Conservation (phyloP, 2,888 invertebrate species). For the Zygaena filipendulae region DNA sequence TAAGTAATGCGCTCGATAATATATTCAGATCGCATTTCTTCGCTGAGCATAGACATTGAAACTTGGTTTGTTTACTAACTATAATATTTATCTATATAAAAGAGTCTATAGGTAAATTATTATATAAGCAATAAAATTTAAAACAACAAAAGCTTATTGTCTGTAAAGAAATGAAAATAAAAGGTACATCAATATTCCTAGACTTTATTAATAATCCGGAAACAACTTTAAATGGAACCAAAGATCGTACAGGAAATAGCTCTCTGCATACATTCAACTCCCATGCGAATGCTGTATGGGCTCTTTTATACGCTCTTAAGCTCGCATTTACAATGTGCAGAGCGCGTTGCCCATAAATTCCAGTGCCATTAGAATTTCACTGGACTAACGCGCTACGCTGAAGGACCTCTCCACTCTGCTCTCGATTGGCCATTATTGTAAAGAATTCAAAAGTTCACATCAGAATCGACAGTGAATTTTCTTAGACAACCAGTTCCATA, state of each 20-base stretch:
- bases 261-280: constrained; percentile 20
- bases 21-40: constrained; percentile 63
- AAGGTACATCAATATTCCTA: no score
- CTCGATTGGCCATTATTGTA: not conserved
- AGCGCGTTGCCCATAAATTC: constrained; percentile 29
- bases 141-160: no score
- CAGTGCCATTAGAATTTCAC: constrained; percentile 30
- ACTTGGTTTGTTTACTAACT: constrained; percentile 43
- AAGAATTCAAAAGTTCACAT: no score
- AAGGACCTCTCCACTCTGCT: constrained; percentile 13
- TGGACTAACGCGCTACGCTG: constrained; percentile 25
- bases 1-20: constrained; percentile 59
- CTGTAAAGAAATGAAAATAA: no score
- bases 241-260: constrained; percentile 7
- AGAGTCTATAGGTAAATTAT: no score
- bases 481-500: no score
- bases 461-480: no score
- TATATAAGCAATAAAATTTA: no score
- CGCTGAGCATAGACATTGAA: constrained; percentile 47
- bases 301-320: constrained; percentile 15
- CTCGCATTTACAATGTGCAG: constrained; percentile 27
- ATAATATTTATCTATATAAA: no score
- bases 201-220: no score
- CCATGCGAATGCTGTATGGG: constrained; percentile 19
- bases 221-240: not conserved